A percentile compares a stretch with the other conserved stretches of the same genome.
Conservation (phyloP, 2,113 vertebrate species). For the Bos javanicus region DNA sequence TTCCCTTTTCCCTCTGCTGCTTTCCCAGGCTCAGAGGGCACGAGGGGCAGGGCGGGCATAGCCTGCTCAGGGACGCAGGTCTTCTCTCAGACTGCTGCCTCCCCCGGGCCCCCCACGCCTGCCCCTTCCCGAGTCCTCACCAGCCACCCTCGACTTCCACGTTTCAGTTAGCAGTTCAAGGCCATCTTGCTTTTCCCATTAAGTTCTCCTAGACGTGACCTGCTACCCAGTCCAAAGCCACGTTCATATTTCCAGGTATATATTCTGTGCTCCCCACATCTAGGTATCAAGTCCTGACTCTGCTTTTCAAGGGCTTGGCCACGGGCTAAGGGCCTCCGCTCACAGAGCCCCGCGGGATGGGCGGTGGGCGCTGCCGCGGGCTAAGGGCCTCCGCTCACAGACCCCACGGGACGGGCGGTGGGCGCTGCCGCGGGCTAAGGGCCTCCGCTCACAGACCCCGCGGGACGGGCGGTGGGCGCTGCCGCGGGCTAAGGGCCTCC, state of each 20-base stretch:
- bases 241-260: background rate
- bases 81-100: background rate
- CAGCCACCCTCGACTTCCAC: rapidly evolving
- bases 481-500: background rate
- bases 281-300: background rate
- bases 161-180: background rate
- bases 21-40: background rate
- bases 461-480: background rate
- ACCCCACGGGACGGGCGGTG: background rate
- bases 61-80: rapidly evolving
- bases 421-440: background rate
- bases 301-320: rapidly evolving
- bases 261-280: background rate
- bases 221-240: background rate
- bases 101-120: rapidly evolving
- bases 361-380: background rate
- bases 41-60: background rate
- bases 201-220: background rate
- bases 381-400: rapidly evolving
- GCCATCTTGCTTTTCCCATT: background rate
- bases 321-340: rapidly evolving
- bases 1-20: background rate
- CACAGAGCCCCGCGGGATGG: background rate
- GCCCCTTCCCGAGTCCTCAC: rapidly evolving
- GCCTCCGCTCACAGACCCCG: rapidly evolving